A percentile compares a stretch with the other conserved stretches of the same genome.
These are phyloP conservation scores for Brachionus angularis DNA, from an alignment of 1,140 invertebrate genomes.

Conservation along the genomic window DNA sequence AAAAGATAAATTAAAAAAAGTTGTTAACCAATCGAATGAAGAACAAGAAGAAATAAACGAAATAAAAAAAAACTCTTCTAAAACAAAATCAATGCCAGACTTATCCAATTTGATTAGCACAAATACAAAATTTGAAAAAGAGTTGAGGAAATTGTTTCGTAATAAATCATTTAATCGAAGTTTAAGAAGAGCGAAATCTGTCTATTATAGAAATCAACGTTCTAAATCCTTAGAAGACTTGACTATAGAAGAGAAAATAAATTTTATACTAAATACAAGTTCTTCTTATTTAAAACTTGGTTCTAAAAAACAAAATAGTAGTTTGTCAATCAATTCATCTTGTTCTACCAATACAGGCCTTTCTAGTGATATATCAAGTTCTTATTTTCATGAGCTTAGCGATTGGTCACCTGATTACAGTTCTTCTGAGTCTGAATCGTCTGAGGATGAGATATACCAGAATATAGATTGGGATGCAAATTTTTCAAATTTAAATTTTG, in stretches of 20 bases:
- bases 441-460: conserved; percentile 1
- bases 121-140: conserved; percentile 13
- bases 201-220: conserved; percentile 18
- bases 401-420: conserved; percentile 37
- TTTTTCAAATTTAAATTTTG: conserved; percentile 1
- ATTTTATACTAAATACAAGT: neutral
- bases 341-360: conserved; percentile 1
- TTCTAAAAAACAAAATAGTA: neutral
- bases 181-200: conserved; percentile 25
- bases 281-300: conserved; percentile 14
- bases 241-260: conserved; percentile 25
- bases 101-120: neutral
- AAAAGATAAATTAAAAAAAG: conserved; percentile 32
- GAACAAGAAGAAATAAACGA: neutral
- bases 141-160: conserved; percentile 21
- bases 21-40: neutral
- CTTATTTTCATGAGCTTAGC: conserved; percentile 41
- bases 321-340: conserved; percentile 8
- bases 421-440: conserved; percentile 33
- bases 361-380: conserved; percentile 41
- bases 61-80: neutral
- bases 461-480: neutral
- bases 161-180: conserved; percentile 20
- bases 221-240: conserved; percentile 35
- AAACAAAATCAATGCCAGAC: conserved; percentile 27